phyloP scores from a whole-genome alignment of 2,797 vertebrate genomes.

The Crenuchus spilurus region DNA sequence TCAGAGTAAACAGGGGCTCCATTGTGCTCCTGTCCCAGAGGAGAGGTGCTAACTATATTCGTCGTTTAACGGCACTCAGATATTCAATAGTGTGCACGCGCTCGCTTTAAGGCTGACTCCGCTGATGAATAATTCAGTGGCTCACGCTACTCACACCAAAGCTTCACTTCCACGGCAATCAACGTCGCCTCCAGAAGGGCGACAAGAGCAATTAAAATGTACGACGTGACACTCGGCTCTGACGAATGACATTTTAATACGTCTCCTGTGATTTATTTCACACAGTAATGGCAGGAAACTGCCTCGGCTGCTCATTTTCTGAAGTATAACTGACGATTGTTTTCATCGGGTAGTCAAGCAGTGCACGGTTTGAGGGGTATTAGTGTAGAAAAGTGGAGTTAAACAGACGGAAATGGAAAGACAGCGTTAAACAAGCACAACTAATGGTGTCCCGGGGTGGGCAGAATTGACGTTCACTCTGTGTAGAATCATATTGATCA shows the following conservation, averaged over 20 bases:
- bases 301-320: conserved; percentile 9
- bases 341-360: conserved; percentile 23
- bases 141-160: conserved; percentile 24
- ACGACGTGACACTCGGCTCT: conserved; percentile 41
- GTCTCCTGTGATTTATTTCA: conserved; percentile 43
- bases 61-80: conserved; percentile 38
- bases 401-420: background rate
- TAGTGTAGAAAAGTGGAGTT: background rate
- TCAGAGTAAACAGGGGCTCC: conserved; percentile 26
- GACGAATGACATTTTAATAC: conserved; percentile 49
- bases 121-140: conserved; percentile 50
- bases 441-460: background rate
- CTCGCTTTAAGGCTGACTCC: conserved; percentile 43
- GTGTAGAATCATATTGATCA: background rate
- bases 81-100: conserved; percentile 28
- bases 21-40: conserved; percentile 27
- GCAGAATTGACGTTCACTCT: background rate
- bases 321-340: conserved; percentile 12
- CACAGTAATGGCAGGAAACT: conserved; percentile 21
- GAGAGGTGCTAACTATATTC: conserved; percentile 38
- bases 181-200: conserved; percentile 37
- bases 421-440: background rate
- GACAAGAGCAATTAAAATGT: conserved; percentile 53
- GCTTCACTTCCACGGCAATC: conserved; percentile 44
- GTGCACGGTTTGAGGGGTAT: background rate